Conservation (phyloP, 2,113 vertebrate genomes). For the Semnornis frantzii region DNA sequence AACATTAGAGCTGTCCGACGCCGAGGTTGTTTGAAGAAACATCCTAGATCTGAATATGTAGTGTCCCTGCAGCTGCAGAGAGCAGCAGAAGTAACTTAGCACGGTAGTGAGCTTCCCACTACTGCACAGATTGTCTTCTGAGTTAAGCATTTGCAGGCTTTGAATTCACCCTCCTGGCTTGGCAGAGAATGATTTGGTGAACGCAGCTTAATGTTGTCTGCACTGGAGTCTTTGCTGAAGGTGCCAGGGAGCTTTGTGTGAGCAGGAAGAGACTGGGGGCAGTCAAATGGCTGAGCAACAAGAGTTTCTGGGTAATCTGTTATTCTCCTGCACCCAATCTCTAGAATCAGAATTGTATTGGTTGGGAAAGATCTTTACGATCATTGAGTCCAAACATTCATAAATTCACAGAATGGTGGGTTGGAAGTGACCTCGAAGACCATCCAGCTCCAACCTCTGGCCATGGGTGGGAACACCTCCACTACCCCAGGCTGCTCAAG, state of each 20-base stretch:
- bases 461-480: too few relatives aligned
- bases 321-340: neutral
- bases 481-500: too few relatives aligned
- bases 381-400: too few relatives aligned
- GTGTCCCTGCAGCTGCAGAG: neutral
- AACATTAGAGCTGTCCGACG: constrained; percentile 29
- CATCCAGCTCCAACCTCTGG: too few relatives aligned
- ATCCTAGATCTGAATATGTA: constrained; percentile 40
- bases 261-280: neutral
- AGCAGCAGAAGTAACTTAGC: constrained; percentile 37
- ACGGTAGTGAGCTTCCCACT: neutral
- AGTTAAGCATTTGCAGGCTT: constrained; percentile 3
- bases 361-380: too few relatives aligned
- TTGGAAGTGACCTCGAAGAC: too few relatives aligned
- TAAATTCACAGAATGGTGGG: too few relatives aligned
- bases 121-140: neutral
- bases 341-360: neutral
- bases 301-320: constrained; percentile 11
- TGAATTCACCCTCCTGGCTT: neutral
- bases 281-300: neutral
- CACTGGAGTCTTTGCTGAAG: neutral
- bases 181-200: constrained; percentile 31
- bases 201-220: neutral
- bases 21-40: constrained; percentile 33
- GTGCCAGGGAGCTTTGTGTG: neutral